Percentiles rank a stretch among this genome's conserved stretches.
These are phyloP conservation scores for Stratiolaelaps scimitus DNA, from an alignment of 1,140 invertebrate species.

Conservation along the genomic window DNA sequence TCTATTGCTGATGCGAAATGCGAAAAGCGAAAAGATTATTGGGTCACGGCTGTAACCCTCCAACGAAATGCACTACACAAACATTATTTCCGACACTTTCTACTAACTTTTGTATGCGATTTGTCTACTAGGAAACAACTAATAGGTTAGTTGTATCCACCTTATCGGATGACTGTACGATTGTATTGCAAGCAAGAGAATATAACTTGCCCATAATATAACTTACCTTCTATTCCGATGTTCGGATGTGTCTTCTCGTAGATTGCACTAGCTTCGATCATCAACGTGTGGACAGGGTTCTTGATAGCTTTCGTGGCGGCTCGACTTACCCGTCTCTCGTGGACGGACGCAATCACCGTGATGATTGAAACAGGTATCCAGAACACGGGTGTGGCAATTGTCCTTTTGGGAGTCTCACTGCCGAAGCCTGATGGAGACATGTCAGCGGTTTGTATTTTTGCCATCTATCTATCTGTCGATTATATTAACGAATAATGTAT, in stretches of 20 bases:
- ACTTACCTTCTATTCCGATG: no score
- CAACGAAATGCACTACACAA: no score
- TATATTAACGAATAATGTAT: background rate
- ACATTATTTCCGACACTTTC: no score
- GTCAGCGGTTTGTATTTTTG: slow-evolving; percentile 35
- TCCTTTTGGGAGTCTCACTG: slow-evolving; percentile 52
- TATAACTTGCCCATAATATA: no score
- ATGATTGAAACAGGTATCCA: slow-evolving; percentile 85
- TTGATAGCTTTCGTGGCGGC: slow-evolving; percentile 54
- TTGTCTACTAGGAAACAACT: no score
- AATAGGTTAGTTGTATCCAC: no score
- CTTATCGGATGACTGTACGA: no score
- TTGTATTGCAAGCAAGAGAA: no score
- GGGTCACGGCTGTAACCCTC: slow-evolving; percentile 18
- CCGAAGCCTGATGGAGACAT: slow-evolving; percentile 43
- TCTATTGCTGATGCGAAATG: slow-evolving; percentile 19
- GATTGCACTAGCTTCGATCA: slow-evolving; percentile 66
- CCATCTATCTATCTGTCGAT: background rate
- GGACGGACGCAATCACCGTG: slow-evolving; percentile 62
- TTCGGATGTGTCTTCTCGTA: slow-evolving; percentile 38
- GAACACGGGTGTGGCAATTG: slow-evolving; percentile 83
- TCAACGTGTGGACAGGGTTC: slow-evolving; percentile 77
- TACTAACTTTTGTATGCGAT: no score
- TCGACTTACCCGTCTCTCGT: slow-evolving; percentile 49
- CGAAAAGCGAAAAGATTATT: background rate